Base-by-base conservation (phyloP, 2,888 invertebrate genomes). In the Synergus laeviventris region DNA sequence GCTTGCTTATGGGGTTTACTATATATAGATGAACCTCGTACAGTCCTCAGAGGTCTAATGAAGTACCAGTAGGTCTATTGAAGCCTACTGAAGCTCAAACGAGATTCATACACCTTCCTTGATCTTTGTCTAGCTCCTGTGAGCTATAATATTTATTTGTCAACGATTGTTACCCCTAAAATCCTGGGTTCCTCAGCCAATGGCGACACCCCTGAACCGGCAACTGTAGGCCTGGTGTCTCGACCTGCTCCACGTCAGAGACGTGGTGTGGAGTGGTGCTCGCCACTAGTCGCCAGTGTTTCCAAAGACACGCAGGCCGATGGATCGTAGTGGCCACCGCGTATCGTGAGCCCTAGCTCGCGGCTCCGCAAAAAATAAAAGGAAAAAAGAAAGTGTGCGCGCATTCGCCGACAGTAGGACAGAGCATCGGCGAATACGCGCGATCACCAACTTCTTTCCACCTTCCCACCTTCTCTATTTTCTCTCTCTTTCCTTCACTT, bases 291-390 rank as follows among this genome's bases (percentile, higher is more conserved):
- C 73, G 45, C 74, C 75, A 81, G 81, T 81, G 78, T 70, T 79
- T 78, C 75, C 75, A 70, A 75, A 76, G 76, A 75, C 79, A 77
- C 64, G 80, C 78, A 79, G 80, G 79, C 80, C 79, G 81, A 81
- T 80, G 78, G 81, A 78, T 79, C 81, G 76, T 31, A 76, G 77
- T 49, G 31, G 56, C 73, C 70, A 59, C 31, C 74, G 73, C n/a
- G 75, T 76, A 66, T 64, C 73, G 75, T 75, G 81, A 79, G 77
- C 79, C 74, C 18, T 12, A 75, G 78, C 77, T 77, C 60, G 54
- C 56, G 70, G 49, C 62, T 74, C 60, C 38, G 56, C 73, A 60
- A 45, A 49, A 24, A 56, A 70, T 45, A 45, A 16, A 42, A 64
- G 42, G 31, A 70, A 70, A 18, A 31, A 62, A 18, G 49, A 70